These are phyloP conservation scores for Melanchra persicariae DNA, from an alignment of 2,888 invertebrate genomes.

Conservation along the genomic window DNA sequence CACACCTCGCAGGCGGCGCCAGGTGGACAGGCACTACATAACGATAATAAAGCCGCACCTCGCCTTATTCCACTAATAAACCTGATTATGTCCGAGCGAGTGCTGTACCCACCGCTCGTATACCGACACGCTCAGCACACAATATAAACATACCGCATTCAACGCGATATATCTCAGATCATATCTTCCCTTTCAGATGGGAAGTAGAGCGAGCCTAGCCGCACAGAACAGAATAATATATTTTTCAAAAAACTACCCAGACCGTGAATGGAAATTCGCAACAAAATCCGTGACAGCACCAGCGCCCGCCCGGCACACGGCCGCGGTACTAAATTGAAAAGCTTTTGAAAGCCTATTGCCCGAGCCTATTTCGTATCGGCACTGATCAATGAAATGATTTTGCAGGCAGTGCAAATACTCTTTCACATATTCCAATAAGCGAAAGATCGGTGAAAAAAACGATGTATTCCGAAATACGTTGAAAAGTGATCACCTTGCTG, in stretches of 20 bases:
- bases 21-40: conserved; percentile 75
- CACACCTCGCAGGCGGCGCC: conserved; percentile 75
- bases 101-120: conserved; percentile 52
- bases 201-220: conserved; percentile 15
- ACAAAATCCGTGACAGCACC: conserved; percentile 68
- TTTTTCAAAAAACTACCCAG: conserved; percentile 57
- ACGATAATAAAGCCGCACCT: conserved; percentile 81
- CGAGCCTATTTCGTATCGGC: conserved; percentile 70
- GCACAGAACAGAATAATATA: conserved; percentile 37
- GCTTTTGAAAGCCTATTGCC: conserved; percentile 74
- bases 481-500: conserved; percentile 50
- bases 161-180: conserved; percentile 34
- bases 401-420: conserved; percentile 74
- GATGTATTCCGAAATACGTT: conserved; percentile 36
- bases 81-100: conserved; percentile 75
- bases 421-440: conserved; percentile 59
- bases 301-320: conserved; percentile 47
- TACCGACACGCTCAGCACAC: conserved; percentile 43
- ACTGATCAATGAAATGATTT: conserved; percentile 75
- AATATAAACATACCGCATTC: conserved; percentile 34
- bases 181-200: conserved; percentile 36
- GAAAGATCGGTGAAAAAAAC: conserved; percentile 41
- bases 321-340: conserved; percentile 73
- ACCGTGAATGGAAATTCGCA: conserved; percentile 52
- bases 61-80: conserved; percentile 79